Percentiles rank a stretch among this genome's conserved stretches.
These are phyloP conservation scores for Chrysaora quinquecirrha DNA, from an alignment of 30 jellyfish, hydroid and myxozoan species.

Conservation along the genomic window DNA sequence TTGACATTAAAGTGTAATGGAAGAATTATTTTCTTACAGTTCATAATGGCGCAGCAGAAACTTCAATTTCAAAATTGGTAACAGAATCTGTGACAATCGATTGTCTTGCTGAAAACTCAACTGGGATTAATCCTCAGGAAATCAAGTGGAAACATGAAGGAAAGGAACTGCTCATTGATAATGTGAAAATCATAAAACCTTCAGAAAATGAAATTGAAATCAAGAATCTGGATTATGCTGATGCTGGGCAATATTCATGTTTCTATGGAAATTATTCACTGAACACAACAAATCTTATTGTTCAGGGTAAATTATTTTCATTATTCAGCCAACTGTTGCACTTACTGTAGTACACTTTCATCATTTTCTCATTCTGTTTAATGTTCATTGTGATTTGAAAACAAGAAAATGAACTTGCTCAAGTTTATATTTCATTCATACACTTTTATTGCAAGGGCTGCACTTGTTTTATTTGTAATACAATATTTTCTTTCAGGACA, in stretches of 20 bases:
- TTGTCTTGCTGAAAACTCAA: slow-evolving; percentile 15
- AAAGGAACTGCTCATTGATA: slow-evolving; percentile 27
- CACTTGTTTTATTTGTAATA: too few species aligned
- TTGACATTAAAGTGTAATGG: too few species aligned
- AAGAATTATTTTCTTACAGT: too few species aligned
- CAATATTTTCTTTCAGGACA: slow-evolving; percentile 37
- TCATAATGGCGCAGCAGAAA: too few species aligned
- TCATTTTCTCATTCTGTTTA: too few species aligned
- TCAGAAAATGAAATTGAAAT: slow-evolving; percentile 23
- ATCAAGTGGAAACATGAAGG: slow-evolving; percentile 41
- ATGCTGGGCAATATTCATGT: slow-evolving; percentile 55
- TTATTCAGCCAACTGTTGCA: too few species aligned
- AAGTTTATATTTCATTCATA: background rate
- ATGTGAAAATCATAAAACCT: slow-evolving; percentile 22
- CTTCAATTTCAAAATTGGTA: too few species aligned
- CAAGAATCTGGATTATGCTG: slow-evolving; percentile 26
- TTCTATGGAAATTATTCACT: background rate
- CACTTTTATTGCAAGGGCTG: background rate
- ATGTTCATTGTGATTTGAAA: background rate
- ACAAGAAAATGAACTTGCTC: background rate
- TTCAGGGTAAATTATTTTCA: slow-evolving; percentile 35
- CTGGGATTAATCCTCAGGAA: background rate
- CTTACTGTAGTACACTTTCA: too few species aligned
- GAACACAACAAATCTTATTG: slow-evolving; percentile 4
- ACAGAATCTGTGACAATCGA: slow-evolving; percentile 19